Percentiles rank a stretch among this genome's conserved stretches.
phyloP scores from a whole-genome alignment of 1,140 invertebrate species.

The Hypsibius dujardini region DNA sequence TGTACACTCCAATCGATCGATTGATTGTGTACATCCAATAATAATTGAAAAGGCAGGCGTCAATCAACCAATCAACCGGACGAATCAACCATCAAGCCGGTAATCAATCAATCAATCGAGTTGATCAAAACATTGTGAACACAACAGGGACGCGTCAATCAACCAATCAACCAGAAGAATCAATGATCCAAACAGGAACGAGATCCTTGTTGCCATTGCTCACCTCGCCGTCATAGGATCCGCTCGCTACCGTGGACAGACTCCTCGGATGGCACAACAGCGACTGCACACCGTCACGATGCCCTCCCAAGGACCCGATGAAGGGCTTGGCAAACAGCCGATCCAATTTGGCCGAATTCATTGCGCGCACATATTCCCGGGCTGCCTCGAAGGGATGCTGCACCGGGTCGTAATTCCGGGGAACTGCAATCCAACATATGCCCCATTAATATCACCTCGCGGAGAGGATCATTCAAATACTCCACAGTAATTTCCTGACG shows the following conservation, averaged over 20 bases:
- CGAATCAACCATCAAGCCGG: no score
- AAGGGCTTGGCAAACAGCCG: constrained; percentile 95
- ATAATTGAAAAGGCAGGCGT: no score
- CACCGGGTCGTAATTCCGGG: constrained; percentile 75
- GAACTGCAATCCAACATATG: constrained; percentile 58
- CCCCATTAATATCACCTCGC: constrained; percentile 15
- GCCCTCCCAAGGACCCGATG: constrained; percentile 77
- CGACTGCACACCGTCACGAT: constrained; percentile 69
- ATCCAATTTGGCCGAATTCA: constrained; percentile 92
- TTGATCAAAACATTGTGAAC: no score
- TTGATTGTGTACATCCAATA: no score
- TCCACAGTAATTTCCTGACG: constrained; percentile 14
- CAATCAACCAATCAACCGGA: no score
- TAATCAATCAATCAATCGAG: no score
- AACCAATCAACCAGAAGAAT: constrained; percentile 18
- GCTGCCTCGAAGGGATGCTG: constrained; percentile 76
- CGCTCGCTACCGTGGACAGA: constrained; percentile 62
- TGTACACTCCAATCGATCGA: no score
- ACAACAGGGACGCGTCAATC: no score
- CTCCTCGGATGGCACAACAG: constrained; percentile 67
- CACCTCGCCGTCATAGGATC: constrained; percentile 81
- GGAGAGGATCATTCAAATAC: not conserved
- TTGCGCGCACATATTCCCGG: constrained; percentile 78
- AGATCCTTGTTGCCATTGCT: not conserved
- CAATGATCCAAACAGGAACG: not conserved